phyloP scores from a whole-genome alignment of 2,113 vertebrate genomes.

The Calonectris borealis region DNA sequence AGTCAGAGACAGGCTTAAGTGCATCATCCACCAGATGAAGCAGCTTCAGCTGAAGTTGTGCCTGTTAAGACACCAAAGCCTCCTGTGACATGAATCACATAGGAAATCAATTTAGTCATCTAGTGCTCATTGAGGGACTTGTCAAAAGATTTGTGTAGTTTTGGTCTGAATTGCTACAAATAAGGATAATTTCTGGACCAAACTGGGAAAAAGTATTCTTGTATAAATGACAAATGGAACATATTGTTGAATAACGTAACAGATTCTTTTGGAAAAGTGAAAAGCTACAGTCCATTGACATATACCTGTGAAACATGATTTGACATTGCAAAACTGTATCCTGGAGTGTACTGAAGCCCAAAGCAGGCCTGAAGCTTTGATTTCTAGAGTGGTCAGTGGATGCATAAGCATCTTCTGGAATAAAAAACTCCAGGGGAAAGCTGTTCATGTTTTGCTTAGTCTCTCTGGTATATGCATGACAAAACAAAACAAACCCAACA shows the following conservation, averaged over 20 bases:
- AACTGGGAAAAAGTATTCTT: not conserved
- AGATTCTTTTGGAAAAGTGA: not conserved
- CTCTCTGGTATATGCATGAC: not conserved
- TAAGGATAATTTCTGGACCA: not conserved
- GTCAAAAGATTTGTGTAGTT: not conserved
- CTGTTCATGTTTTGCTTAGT: not conserved
- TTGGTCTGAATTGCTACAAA: not conserved
- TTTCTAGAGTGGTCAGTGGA: not conserved
- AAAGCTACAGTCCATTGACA: not conserved
- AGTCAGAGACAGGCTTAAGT: not conserved
- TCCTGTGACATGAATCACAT: rapidly evolving
- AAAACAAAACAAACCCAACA: not conserved
- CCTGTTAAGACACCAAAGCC: not conserved
- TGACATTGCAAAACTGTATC: not conserved
- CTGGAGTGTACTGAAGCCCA: not conserved
- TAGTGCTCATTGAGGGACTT: not conserved
- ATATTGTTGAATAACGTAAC: not conserved
- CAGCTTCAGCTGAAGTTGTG: not conserved
- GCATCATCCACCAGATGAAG: not conserved
- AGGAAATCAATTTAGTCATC: not conserved
- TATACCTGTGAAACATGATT: not conserved
- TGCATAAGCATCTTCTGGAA: not conserved
- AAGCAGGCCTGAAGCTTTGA: not conserved
- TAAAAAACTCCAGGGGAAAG: not conserved
- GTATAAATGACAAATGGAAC: not conserved